Evolutionary conservation across 2,888 invertebrate species (phyloP), one percentile per base, ranked within the genome.

Genomic region (Amphimallon solstitiale): DNA sequence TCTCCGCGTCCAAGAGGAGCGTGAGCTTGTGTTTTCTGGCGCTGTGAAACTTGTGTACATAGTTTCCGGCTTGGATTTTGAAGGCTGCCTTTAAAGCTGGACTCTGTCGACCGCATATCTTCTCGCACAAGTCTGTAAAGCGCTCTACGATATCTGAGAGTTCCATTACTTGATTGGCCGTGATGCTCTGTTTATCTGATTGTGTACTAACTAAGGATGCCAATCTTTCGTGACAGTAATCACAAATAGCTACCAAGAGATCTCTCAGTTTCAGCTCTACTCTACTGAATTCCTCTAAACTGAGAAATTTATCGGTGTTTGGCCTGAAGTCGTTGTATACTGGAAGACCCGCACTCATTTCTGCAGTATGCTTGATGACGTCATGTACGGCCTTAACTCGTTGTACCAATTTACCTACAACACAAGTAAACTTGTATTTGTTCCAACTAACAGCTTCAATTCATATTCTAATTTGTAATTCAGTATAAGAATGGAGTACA

Each of bases 161-260:
- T 75, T 89, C 87, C 56, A 91, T 89, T 76, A 97, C 89, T 81
- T 97, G 92, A 65, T 85, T 84, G 40, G 93, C 89, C 2, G 90
- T 90, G 68, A 94, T 89, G 14, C 90, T 86, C 71, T 89, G 89
- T 73, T 90, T 91, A 69, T 90, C 86, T 71, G 89, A 88, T 81
- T 90, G 91, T 3, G 92, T 91, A 49, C 92, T 90, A 65, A 97
- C 89, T 63, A 97, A 86, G 81, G 94, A 93, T 65, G 95, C 95
- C 82, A 95, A 91, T 71, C 96, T 86, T 79, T 98, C 97, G 81
- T 97, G 95, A 73, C 95, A 94, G 79, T 93, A 94, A 83, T 96
- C 94, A 80, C 94, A 95, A 45, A 96, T 88, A n/a, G 91, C 89
- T 40, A 87, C 86, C 51, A 96, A 84, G 79, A 95, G 86, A 75